Base-by-base conservation (phyloP, 2,797 vertebrate genomes). In the Phrynocephalus forsythii region DNA sequence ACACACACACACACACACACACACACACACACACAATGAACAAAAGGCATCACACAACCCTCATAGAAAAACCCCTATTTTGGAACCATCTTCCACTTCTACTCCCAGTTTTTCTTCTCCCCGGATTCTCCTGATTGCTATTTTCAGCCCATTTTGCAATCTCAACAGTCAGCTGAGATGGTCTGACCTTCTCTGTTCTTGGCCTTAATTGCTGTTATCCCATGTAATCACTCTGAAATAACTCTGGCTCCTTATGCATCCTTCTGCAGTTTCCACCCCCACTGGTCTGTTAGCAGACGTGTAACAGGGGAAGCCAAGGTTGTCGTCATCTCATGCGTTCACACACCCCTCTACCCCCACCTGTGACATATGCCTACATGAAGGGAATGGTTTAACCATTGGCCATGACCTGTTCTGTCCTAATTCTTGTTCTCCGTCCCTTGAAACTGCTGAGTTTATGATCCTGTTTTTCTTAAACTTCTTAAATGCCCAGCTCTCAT, bases 111-210 rank as follows among this genome's bases (percentile, higher is more conserved):
- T 77, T 87, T 81, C 77, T 56, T 24, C 24, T 26, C 3, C 1
- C 26, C 5, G 33, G 3, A n/a, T 67, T 1, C 3, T 8, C 66
- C 24, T 50, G 4, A 30, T 66, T 9, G 5, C 16, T 9, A 6
- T 76, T 68, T 16, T 1, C n/a, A 73, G 1, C 6, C 0, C 30
- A 52, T 81, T 20, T 16, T 26, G 26, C 69, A 69, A 44, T 44
- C 38, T 3, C 22, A 0, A 67, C 26, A 1, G 79, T 86, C 73
- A 16, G 44, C 91, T 76, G 56, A 22, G 18, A 69, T 6, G 0
- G 0, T 89, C 71, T 91, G 93, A 94, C 94, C 95, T 95, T 95
- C 93, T 92, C 86, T 1, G 91, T 89, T 92, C 96, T 90, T 89
- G 91, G 24, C 90, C 5, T 0, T 94, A 92, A 94, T 95, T 92